Evolutionary conservation across 23 tunicate genomes (phyloP).

Genomic region (Phallusia fumigata): DNA sequence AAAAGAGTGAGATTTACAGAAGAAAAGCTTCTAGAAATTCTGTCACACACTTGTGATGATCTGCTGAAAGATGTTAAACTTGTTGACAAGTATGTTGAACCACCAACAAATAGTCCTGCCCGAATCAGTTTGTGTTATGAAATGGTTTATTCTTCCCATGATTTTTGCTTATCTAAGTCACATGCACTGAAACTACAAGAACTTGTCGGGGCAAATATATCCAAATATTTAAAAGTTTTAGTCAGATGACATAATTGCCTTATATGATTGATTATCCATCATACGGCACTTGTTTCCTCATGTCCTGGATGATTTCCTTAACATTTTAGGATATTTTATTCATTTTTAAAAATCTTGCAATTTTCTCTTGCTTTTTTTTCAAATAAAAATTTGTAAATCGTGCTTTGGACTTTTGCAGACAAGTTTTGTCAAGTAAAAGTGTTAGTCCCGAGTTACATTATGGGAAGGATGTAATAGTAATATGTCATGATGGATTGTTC

Average conservation of each 20-base stretch:
- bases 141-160: slow-evolving; percentile 23
- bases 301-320: too few relatives aligned
- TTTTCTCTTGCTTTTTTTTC: too few relatives aligned
- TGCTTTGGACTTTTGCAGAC: neutral
- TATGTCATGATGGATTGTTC: too few relatives aligned
- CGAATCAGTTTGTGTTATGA: slow-evolving; percentile 18
- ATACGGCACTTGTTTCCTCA: too few relatives aligned
- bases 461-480: too few relatives aligned
- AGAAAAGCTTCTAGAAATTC: neutral
- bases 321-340: too few relatives aligned
- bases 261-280: too few relatives aligned
- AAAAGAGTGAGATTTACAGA: neutral
- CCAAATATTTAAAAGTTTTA: neutral
- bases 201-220: neutral
- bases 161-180: slow-evolving; percentile 12
- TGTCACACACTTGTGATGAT: slow-evolving; percentile 32
- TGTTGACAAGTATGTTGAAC: slow-evolving; percentile 13
- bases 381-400: too few relatives aligned
- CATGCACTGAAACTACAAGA: slow-evolving; percentile 20
- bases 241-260: neutral
- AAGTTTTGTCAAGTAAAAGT: neutral
- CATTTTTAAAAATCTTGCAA: too few relatives aligned
- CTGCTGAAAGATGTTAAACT: neutral
- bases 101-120: neutral
- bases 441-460: too few relatives aligned